Evolutionary conservation across 2,797 vertebrate genomes (phyloP).

Genomic region (Rhynchotus rufescens): DNA sequence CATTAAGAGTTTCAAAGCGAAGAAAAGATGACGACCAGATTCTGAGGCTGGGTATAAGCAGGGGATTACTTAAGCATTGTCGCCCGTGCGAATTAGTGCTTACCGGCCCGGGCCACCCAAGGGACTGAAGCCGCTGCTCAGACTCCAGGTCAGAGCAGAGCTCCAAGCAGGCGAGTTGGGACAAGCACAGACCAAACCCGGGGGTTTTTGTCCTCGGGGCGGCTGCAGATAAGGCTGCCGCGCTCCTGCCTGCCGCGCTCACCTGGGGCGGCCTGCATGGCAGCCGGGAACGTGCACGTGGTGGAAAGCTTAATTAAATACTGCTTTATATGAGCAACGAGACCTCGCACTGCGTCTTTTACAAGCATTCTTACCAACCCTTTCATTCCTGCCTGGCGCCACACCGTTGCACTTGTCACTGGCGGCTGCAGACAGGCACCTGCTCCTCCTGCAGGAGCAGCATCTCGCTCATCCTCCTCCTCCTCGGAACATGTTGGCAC

Average conservation of each 20-base stretch:
- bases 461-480: accelerated
- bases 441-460: background rate
- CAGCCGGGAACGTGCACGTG: background rate
- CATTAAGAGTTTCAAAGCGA: background rate
- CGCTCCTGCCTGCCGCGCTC: background rate
- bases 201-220: too few species aligned
- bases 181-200: too few species aligned
- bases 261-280: background rate
- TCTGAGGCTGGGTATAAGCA: background rate
- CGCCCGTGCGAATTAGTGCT: background rate
- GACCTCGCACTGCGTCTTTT: background rate
- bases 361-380: background rate
- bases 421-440: background rate
- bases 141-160: background rate
- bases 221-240: too few species aligned
- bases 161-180: background rate
- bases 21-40: background rate
- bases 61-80: background rate
- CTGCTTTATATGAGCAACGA: background rate
- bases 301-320: background rate
- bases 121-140: background rate
- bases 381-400: background rate
- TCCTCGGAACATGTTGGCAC: background rate
- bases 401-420: background rate
- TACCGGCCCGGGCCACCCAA: background rate